Evolutionary conservation across 37 sponge, comb jelly and placozoan species (phyloP).

Genomic region (Geodia barretti): DNA sequence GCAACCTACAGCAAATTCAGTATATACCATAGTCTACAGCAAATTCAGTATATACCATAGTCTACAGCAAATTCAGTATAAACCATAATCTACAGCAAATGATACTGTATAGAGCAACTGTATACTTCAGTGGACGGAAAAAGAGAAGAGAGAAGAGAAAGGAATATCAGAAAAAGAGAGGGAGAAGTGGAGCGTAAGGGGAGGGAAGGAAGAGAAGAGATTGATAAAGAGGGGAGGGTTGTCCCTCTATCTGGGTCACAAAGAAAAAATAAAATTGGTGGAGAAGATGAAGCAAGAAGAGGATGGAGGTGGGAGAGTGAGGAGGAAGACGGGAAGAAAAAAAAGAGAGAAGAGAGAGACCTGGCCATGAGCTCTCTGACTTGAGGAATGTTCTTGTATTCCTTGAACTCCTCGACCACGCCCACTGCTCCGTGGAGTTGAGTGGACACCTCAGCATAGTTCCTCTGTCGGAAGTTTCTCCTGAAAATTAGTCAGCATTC

Average conservation of each 20-base stretch:
- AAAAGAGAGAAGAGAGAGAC: slow-evolving; percentile 34
- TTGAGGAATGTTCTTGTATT: slow-evolving; percentile 85
- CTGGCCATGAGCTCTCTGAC: slow-evolving; percentile 77
- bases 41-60: slow-evolving; percentile 19
- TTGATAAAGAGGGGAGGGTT: neutral
- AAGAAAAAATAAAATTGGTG: too few relatives aligned
- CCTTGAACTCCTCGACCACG: slow-evolving; percentile 85
- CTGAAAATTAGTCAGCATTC: too few relatives aligned
- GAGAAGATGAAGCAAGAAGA: too few relatives aligned
- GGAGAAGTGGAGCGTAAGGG: too few relatives aligned
- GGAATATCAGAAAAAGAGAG: neutral
- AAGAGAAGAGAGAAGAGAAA: neutral
- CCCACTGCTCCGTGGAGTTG: slow-evolving; percentile 83
- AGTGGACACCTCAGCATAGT: slow-evolving; percentile 79
- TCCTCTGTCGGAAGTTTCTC: slow-evolving; percentile 46
- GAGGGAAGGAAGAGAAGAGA: too few relatives aligned
- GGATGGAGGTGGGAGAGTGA: too few relatives aligned
- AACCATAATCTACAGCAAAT: slow-evolving; percentile 19
- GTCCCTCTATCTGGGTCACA: too few relatives aligned
- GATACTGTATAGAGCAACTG: neutral
- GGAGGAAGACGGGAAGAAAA: too few relatives aligned
- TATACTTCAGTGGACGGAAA: neutral
- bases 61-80: slow-evolving; percentile 6
- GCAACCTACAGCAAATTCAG: slow-evolving; percentile 9
- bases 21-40: slow-evolving; percentile 31